Conservation (phyloP, 92 coral and sea anemone species). For the Nematostella vectensis region DNA sequence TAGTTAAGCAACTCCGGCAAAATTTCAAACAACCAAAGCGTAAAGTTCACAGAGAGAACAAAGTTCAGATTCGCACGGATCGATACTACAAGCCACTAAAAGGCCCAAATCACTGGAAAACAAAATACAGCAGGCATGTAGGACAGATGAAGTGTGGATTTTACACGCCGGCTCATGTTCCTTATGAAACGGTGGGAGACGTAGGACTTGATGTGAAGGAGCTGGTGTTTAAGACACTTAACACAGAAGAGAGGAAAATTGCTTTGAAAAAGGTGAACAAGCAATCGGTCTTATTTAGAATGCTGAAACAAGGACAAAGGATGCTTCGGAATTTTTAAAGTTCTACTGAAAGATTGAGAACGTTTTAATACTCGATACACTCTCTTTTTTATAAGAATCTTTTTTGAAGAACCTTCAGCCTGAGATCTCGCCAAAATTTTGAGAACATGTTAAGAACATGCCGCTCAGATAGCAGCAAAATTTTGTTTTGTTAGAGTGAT, state of each 20-base stretch:
- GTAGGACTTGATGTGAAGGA: slow-evolving; percentile 64
- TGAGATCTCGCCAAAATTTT: no score
- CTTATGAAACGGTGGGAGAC: slow-evolving; percentile 73
- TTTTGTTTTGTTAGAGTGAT: no score
- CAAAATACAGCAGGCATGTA: slow-evolving; percentile 59
- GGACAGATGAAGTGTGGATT: slow-evolving; percentile 67
- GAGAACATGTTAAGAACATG: no score
- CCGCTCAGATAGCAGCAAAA: no score
- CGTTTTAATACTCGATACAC: no score
- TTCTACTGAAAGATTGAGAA: no score
- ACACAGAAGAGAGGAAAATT: slow-evolving; percentile 9
- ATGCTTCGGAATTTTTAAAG: no score
- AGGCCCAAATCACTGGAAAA: slow-evolving; percentile 54
- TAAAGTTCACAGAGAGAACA: slow-evolving; percentile 28
- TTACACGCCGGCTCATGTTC: slow-evolving; percentile 78
- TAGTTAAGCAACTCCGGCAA: slow-evolving; percentile 54
- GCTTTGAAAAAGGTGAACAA: slow-evolving; percentile 8
- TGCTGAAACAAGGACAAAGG: no score
- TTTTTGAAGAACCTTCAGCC: no score
- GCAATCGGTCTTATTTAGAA: no score
- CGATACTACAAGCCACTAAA: slow-evolving; percentile 63
- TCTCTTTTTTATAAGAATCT: no score
- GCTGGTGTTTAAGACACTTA: slow-evolving; percentile 67
- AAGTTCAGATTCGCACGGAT: slow-evolving; percentile 80
- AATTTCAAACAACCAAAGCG: slow-evolving; percentile 26